Conservation (phyloP, 1,140 invertebrate genomes). For the Phymorhynchus buccinoides region DNA sequence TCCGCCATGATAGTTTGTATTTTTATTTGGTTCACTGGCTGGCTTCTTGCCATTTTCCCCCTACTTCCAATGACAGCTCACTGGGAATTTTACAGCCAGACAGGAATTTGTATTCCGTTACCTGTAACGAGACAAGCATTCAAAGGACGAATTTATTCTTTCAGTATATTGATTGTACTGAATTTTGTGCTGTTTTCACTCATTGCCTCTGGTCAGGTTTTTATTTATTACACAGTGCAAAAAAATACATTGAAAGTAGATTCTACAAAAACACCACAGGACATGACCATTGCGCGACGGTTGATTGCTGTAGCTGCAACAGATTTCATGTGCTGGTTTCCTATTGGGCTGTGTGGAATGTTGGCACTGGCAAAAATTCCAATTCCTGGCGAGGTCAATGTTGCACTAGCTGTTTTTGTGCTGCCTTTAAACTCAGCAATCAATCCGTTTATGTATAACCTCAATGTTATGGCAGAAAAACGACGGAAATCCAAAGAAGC, state of each 20-base stretch:
- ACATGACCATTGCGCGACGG: not conserved
- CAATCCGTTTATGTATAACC: too few species aligned
- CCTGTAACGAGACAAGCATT: not conserved
- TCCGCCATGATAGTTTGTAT: too few species aligned
- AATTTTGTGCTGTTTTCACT: not conserved
- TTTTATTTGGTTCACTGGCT: too few species aligned
- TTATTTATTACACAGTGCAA: not conserved
- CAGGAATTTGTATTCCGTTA: not conserved
- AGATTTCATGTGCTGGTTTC: constrained; percentile 17
- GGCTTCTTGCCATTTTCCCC: too few species aligned
- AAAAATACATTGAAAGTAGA: not conserved
- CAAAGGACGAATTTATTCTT: too few species aligned
- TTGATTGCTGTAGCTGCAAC: not conserved
- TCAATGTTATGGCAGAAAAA: too few species aligned
- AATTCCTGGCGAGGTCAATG: not conserved
- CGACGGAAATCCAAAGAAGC: too few species aligned
- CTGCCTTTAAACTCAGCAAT: too few species aligned
- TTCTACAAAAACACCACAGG: not conserved
- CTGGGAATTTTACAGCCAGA: constrained; percentile 5
- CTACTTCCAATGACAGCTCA: not conserved
- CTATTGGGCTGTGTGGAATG: constrained; percentile 1
- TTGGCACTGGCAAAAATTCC: not conserved
- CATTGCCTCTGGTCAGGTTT: not conserved
- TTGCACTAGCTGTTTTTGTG: not conserved
- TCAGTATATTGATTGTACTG: not conserved